Conservation (phyloP, 1,140 invertebrate species). For the Mamestra configurata region DNA sequence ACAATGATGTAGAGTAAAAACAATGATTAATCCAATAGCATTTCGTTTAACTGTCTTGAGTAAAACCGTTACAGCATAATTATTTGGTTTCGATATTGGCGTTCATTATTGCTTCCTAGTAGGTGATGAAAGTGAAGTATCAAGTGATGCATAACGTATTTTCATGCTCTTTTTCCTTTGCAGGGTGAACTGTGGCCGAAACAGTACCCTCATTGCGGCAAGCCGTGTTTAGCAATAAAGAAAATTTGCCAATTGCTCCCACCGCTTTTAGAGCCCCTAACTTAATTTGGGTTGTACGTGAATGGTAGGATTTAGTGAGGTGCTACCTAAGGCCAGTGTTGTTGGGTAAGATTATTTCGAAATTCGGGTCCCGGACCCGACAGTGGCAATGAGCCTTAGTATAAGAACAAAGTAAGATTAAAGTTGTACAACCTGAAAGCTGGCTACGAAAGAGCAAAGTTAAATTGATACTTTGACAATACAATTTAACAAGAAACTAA, state of each 20-base stretch:
- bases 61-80: conserved; percentile 11
- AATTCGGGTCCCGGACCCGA: not conserved
- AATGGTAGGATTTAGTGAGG: not conserved
- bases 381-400: not conserved
- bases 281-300: not conserved
- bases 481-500: too few species aligned
- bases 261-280: not conserved
- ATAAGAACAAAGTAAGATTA: not conserved
- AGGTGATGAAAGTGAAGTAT: conserved; percentile 11
- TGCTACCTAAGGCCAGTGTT: not conserved
- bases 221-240: conserved; percentile 2
- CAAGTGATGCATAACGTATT: conserved; percentile 32
- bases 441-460: not conserved
- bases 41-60: not conserved
- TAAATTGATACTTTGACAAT: too few species aligned
- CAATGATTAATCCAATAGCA: not conserved
- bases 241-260: not conserved
- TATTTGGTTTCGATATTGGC: conserved; percentile 28
- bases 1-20: not conserved
- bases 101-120: conserved; percentile 17
- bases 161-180: conserved; percentile 36
- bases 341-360: not conserved
- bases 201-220: not conserved
- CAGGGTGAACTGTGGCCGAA: conserved; percentile 5
- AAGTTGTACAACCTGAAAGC: not conserved